These are phyloP conservation scores for Leptopterna dolabrata DNA, from an alignment of 2,888 invertebrate species.

Conservation along the genomic window DNA sequence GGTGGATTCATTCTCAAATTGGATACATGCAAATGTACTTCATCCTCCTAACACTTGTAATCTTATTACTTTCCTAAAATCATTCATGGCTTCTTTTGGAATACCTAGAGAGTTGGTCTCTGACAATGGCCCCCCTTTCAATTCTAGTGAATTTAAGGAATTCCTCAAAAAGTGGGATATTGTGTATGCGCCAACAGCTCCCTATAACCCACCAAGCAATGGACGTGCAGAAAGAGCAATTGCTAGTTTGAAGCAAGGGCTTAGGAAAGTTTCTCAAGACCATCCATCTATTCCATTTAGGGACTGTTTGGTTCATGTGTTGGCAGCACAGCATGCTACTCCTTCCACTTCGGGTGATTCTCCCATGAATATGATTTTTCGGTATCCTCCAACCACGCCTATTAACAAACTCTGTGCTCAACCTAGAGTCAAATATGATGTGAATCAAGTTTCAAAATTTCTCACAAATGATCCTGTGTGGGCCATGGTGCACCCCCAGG, in stretches of 20 bases:
- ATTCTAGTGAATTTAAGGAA: not conserved
- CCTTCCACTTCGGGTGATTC: not conserved
- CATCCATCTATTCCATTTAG: not conserved
- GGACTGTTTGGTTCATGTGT: not conserved
- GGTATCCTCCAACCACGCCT: not conserved
- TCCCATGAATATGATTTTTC: not conserved
- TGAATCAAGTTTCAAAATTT: not conserved
- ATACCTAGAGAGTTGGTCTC: too few species aligned
- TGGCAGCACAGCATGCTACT: not conserved
- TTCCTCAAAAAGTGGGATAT: not conserved
- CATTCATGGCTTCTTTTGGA: too few species aligned
- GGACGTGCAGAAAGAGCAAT: not conserved
- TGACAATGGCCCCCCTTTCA: conserved; percentile 28
- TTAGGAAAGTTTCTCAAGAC: not conserved
- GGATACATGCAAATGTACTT: too few species aligned
- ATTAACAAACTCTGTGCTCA: not conserved
- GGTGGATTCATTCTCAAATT: too few species aligned
- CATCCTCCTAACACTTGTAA: too few species aligned
- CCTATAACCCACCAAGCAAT: not conserved
- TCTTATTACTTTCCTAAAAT: too few species aligned
- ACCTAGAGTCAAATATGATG: not conserved
- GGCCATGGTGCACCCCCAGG: not conserved
- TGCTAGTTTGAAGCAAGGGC: not conserved
- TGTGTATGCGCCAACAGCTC: not conserved
- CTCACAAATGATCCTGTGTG: not conserved